These are phyloP conservation scores for Yoshiicerus persimilis DNA, from an alignment of 1,140 invertebrate species.

Conservation along the genomic window DNA sequence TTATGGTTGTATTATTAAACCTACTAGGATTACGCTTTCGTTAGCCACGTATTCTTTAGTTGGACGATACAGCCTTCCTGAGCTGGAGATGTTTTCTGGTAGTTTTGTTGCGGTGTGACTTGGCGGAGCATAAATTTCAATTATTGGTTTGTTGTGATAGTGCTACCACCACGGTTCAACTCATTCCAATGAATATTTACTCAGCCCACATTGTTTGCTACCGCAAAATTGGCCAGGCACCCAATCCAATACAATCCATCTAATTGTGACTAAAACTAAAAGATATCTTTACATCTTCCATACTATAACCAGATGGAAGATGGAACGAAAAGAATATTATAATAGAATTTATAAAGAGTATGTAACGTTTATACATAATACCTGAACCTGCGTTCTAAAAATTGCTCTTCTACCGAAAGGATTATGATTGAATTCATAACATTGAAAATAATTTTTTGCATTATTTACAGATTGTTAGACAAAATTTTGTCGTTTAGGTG, in stretches of 20 bases:
- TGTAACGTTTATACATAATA: too few relatives aligned
- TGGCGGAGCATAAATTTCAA: conserved; percentile 39
- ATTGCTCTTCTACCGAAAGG: too few relatives aligned
- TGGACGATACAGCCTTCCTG: too few relatives aligned
- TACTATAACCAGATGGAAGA: too few relatives aligned
- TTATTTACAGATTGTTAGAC: too few relatives aligned
- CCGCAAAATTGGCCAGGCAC: not conserved
- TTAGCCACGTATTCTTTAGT: not conserved
- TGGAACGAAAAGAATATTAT: too few relatives aligned
- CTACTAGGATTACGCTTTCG: not conserved
- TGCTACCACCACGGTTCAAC: conserved; percentile 7
- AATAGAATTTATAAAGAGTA: too few relatives aligned
- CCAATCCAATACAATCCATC: not conserved
- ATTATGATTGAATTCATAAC: too few relatives aligned
- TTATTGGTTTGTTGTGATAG: conserved; percentile 32
- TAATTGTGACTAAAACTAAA: not conserved
- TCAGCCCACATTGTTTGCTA: not conserved
- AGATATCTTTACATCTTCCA: not conserved
- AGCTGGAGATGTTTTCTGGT: not conserved
- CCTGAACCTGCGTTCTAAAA: too few relatives aligned
- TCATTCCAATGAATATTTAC: conserved; percentile 24
- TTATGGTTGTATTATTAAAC: too few relatives aligned
- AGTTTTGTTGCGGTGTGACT: conserved; percentile 27
- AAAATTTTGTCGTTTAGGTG: too few relatives aligned
- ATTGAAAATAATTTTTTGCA: too few relatives aligned